Conservation (phyloP, 2,797 vertebrate species). For the Pseudochromis fuscus region DNA sequence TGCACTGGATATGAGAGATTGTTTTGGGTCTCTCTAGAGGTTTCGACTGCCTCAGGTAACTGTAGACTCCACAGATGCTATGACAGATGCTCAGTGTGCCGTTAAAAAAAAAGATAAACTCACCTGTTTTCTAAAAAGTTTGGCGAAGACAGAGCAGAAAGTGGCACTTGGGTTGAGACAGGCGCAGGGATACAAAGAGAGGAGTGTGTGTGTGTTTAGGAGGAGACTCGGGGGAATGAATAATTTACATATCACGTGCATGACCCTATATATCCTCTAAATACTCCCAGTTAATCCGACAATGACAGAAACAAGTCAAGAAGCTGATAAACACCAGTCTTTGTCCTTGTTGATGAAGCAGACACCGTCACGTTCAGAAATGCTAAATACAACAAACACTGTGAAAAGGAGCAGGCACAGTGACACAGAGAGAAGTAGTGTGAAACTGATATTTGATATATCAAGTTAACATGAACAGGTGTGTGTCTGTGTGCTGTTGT, state of each 20-base stretch:
- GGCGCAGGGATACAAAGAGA: conserved; percentile 23
- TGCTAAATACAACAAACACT: background rate
- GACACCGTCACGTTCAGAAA: background rate
- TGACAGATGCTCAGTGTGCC: background rate
- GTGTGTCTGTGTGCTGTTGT: conserved; percentile 45
- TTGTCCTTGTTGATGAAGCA: background rate
- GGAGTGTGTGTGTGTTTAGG: conserved; percentile 34
- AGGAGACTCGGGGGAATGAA: conserved; percentile 68
- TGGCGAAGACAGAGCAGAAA: background rate
- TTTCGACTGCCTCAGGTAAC: conserved; percentile 33
- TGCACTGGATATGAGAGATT: background rate
- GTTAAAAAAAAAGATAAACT: conserved; percentile 40
- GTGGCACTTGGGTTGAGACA: conserved; percentile 23
- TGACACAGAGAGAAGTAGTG: conserved; percentile 15
- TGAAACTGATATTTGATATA: conserved; percentile 62
- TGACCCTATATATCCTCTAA: conserved; percentile 11
- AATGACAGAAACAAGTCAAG: background rate
- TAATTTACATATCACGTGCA: conserved; percentile 72
- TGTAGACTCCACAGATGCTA: background rate
- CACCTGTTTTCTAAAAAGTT: conserved; percentile 51
- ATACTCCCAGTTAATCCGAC: conserved; percentile 29
- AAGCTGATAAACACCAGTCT: background rate
- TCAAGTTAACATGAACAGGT: conserved; percentile 67
- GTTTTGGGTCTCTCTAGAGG: conserved; percentile 8
- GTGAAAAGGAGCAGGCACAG: background rate